Base-by-base conservation (phyloP, 2,113 vertebrate genomes). In the Clarias batrachus region DNA sequence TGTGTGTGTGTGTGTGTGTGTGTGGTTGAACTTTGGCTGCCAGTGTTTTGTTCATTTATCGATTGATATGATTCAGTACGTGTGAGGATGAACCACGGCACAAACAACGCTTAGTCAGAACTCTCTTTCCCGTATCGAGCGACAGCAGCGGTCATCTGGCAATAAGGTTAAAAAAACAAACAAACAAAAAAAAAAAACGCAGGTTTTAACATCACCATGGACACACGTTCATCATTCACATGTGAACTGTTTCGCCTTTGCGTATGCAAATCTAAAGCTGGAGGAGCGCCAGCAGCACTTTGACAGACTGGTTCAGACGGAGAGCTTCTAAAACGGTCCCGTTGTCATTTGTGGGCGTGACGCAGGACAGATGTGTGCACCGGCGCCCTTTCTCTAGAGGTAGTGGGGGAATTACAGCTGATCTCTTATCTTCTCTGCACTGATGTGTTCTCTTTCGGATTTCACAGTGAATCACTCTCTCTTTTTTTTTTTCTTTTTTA, bases 341-440 rank as follows among this genome's bases (percentile, higher is more conserved):
- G 54, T 30, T 19, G n/a, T 59, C 54, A 63, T 57, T 0, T 27
- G 63, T 54, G 60, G 27, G 25, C 60, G 33, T 52, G 70, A 70
- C 82, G 70, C 33, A 60, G 77, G 56, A 62, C 57, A 81, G 78
- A 81, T 62, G 78, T 81, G 19, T 62, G 19, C 37, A 23, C 30
- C 17, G 19, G 4, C 7, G 57, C 17, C 27, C 77, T 48, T 71
- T 84, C 52, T 85, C 37, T 71, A 48, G 71, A 33, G 59, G 88
- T 88, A 57, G 65, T 4, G 17, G 89, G 84, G 52, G 21, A 88
- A 83, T 86, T 86, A 85, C 85, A 66, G 80, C 77, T 70, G 23
- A 74, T 76, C 2, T 65, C 80, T 87, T 71, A 76, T 80, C 27
- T 62, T 80, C 87, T 85, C 74, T 82, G 21, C 57, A 57, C 48